Base-by-base conservation (phyloP, 2,888 invertebrate species). In the Andricus quercusramuli region DNA sequence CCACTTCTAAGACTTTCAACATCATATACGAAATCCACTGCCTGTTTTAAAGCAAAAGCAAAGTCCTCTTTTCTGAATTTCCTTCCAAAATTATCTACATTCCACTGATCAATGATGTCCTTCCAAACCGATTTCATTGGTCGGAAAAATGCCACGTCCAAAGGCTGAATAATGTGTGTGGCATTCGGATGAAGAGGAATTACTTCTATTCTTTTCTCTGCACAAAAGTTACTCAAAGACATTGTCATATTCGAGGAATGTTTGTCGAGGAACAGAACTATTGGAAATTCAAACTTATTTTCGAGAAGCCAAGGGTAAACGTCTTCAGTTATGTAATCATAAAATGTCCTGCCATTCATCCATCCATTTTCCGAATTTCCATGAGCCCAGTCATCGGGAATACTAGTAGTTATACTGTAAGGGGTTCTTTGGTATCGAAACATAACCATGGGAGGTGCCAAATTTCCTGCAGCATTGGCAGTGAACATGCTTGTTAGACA, bases 311-410 rank as follows among this genome's bases (percentile, higher is more conserved):
- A 93, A 64, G 89, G 89, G 82, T 89, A 80, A 85, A 93, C 92
- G 41, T 91, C 84, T 84, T 92, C 91, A 13, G 89, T 86, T 8
- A 93, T 87, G 83, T 89, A 93, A 85, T 93, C 91, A 83, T 85
- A 92, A 86, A 93, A 93, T 5, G 87, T 88, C 83, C 90, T 90
- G 2, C 88, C 84, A 15, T 90, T 93, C 92, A 92, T 93, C 93
- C 93, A 93, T 11, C 93, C 93, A 77, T 83, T 90, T 20, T 93
- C 92, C 5, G 91, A 91, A 81, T 88, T 90, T 80, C 92, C 93
- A 47, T 92, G 79, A 65, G 89, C 89, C 92, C 92, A 93, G 20
- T 83, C 86, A 82, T 84, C 76, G 77, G 91, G 90, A 67, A 91
- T 85, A 64, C 82, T 85, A 66, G 80, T 64, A 13, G 84, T 83